A percentile compares a stretch with the other conserved stretches of the same genome.
Evolutionary conservation across 2,888 invertebrate genomes (phyloP).

Genomic region (Eudasyphora cyanicolor): DNA sequence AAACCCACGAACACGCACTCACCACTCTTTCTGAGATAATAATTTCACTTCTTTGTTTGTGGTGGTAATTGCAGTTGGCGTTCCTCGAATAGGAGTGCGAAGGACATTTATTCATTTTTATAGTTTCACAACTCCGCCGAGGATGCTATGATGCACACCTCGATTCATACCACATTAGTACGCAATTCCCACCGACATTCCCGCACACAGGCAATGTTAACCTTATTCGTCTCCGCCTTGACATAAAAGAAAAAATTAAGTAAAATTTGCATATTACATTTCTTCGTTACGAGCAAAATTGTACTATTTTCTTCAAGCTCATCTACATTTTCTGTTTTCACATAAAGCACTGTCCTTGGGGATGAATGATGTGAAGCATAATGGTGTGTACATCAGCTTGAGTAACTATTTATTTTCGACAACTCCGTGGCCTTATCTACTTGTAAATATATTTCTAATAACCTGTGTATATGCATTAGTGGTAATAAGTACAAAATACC

Average conservation of each 20-base stretch:
- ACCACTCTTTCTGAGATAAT: not conserved
- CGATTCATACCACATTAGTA: not conserved
- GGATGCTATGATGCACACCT: not conserved
- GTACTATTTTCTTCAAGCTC: not conserved
- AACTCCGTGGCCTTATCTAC: not conserved
- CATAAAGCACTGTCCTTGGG: too few relatives aligned
- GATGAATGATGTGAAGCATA: too few relatives aligned
- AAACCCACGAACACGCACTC: not conserved
- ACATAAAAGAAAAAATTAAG: not conserved
- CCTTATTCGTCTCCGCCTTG: not conserved
- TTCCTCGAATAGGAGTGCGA: not conserved
- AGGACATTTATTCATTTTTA: slow-evolving; percentile 46
- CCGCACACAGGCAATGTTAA: not conserved
- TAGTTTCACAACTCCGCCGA: not conserved
- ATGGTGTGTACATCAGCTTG: not conserved
- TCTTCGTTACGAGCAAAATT: not conserved
- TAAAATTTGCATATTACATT: slow-evolving; percentile 2
- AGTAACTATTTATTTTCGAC: not conserved
- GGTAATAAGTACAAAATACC: too few relatives aligned
- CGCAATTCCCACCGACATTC: not conserved
- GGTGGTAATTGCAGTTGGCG: not conserved
- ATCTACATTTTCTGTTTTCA: too few relatives aligned
- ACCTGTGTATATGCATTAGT: too few relatives aligned
- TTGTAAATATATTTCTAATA: too few relatives aligned
- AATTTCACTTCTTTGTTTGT: not conserved